Percentiles rank a stretch among this genome's conserved stretches.
These are phyloP conservation scores for Marcusenius ussheri DNA, from an alignment of 2,113 vertebrate genomes.

Conservation along the genomic window DNA sequence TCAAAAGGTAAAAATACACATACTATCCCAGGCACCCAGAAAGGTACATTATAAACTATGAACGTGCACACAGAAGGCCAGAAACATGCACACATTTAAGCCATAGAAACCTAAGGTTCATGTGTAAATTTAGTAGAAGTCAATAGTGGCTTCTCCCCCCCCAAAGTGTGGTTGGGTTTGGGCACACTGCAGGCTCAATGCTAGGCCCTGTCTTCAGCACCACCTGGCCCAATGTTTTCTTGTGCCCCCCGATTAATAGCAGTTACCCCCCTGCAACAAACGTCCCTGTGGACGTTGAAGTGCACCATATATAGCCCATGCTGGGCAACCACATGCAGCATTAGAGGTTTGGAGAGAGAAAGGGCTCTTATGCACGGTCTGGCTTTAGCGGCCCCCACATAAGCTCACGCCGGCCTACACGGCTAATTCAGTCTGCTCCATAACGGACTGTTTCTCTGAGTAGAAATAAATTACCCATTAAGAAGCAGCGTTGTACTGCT, in stretches of 20 bases:
- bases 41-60: not conserved
- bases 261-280: conserved; percentile 2
- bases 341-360: conserved; percentile 45
- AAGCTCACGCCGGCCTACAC: conserved; percentile 12
- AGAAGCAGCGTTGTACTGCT: not conserved
- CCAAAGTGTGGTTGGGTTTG: not conserved
- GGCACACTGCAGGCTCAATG: conserved; percentile 33
- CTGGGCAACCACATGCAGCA: conserved; percentile 50
- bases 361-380: conserved; percentile 34
- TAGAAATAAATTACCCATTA: conserved; percentile 5
- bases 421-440: not conserved
- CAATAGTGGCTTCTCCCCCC: conserved; percentile 18
- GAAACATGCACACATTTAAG: not conserved
- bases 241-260: not conserved
- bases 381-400: conserved; percentile 42
- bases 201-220: conserved; percentile 44
- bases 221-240: conserved; percentile 4
- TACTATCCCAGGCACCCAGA: not conserved
- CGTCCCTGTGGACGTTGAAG: not conserved
- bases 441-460: not conserved
- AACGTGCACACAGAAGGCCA: not conserved
- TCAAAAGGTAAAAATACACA: not conserved
- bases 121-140: conserved; percentile 6
- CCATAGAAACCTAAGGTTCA: not conserved
- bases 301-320: conserved; percentile 48